Evolutionary conservation across 2,113 vertebrate genomes (phyloP).

Genomic region (Pandion haliaetus): DNA sequence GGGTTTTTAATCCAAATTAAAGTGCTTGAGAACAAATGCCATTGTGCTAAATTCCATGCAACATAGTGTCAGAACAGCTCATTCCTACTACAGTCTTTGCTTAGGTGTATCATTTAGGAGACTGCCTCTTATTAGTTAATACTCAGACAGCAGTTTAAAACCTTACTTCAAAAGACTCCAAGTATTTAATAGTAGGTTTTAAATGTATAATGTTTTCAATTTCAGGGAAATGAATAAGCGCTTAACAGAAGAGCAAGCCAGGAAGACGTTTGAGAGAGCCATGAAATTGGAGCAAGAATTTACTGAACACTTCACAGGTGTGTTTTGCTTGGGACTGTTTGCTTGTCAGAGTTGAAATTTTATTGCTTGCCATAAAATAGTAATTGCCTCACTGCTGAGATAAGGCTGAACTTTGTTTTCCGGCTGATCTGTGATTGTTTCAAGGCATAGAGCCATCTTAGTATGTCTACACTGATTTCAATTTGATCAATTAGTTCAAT

Average conservation of each 20-base stretch:
- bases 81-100: neutral
- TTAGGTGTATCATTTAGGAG: neutral
- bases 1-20: neutral
- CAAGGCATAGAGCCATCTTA: neutral
- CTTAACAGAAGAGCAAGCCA: slow-evolving; percentile 92
- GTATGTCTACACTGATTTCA: neutral
- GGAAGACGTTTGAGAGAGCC: slow-evolving; percentile 94
- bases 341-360: neutral
- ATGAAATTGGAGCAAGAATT: slow-evolving; percentile 97
- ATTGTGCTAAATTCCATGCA: neutral
- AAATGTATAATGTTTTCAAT: neutral
- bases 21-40: neutral
- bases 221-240: slow-evolving; percentile 98
- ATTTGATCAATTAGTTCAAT: neutral
- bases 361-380: neutral
- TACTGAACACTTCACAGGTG: slow-evolving; percentile 98
- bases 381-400: neutral
- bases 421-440: neutral
- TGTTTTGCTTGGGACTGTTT: slow-evolving; percentile 19
- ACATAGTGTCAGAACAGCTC: neutral
- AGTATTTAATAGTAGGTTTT: neutral
- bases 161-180: neutral
- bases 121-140: neutral
- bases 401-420: neutral
- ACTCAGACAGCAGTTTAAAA: neutral